These are phyloP conservation scores for Atrina japonica DNA, from an alignment of 2,888 invertebrate species.

Conservation along the genomic window DNA sequence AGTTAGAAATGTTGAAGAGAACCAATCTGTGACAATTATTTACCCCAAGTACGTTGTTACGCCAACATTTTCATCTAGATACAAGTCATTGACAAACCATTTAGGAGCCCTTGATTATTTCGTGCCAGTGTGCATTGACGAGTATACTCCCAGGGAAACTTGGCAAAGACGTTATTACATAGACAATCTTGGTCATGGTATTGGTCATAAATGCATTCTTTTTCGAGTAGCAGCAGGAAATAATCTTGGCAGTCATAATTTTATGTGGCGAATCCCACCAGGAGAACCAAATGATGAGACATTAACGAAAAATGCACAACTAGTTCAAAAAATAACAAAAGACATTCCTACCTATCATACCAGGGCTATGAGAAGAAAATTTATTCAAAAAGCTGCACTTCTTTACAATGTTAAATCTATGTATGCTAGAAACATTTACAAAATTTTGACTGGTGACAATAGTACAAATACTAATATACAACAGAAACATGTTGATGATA, in stretches of 20 bases:
- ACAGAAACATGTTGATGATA: slow-evolving; percentile 28
- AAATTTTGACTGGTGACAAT: slow-evolving; percentile 14
- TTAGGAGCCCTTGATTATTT: slow-evolving; percentile 13
- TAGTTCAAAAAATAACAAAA: neutral
- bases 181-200: slow-evolving; percentile 8
- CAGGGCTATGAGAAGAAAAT: slow-evolving; percentile 12
- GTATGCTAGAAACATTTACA: slow-evolving; percentile 23
- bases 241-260: slow-evolving; percentile 15
- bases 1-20: slow-evolving; percentile 8
- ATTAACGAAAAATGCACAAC: slow-evolving; percentile 6
- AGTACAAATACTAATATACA: neutral
- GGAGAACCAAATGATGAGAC: neutral
- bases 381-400: slow-evolving; percentile 7
- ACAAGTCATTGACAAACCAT: slow-evolving; percentile 25
- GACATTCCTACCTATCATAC: slow-evolving; percentile 12
- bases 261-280: slow-evolving; percentile 15
- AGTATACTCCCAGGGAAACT: slow-evolving; percentile 14
- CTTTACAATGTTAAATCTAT: slow-evolving; percentile 5
- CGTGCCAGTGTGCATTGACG: slow-evolving; percentile 25
- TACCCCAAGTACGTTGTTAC: slow-evolving; percentile 23
- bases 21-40: slow-evolving; percentile 14
- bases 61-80: slow-evolving; percentile 15
- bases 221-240: slow-evolving; percentile 23
- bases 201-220: slow-evolving; percentile 30
- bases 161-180: slow-evolving; percentile 20